A percentile compares a stretch with the other conserved stretches of the same genome.
These are phyloP conservation scores for Drosophila tripunctata DNA, from an alignment of 2,888 invertebrate genomes.

Conservation along the genomic window DNA sequence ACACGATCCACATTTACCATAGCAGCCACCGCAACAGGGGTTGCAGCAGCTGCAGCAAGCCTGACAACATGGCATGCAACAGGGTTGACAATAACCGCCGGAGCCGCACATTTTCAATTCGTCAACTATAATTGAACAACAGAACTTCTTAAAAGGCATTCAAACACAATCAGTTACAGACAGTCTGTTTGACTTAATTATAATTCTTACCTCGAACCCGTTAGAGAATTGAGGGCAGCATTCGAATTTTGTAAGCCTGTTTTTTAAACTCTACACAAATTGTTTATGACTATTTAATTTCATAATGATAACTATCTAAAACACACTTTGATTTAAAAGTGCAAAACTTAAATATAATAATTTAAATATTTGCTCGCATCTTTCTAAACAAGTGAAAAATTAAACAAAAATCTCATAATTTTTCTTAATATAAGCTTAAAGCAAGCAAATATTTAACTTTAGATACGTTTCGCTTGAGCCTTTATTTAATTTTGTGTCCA, in stretches of 20 bases:
- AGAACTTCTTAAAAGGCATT: not conserved
- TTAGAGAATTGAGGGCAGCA: conserved; percentile 55
- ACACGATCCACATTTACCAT: conserved; percentile 34
- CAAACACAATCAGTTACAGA: not conserved
- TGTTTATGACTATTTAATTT: not conserved
- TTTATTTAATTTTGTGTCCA: not conserved
- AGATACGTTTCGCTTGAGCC: not conserved
- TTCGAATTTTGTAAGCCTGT: conserved; percentile 31
- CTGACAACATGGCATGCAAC: conserved; percentile 39
- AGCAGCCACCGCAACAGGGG: conserved; percentile 40
- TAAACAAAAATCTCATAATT: no score
- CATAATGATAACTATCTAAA: not conserved
- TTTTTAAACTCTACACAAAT: not conserved
- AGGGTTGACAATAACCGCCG: conserved; percentile 31
- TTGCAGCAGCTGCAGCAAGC: conserved; percentile 26
- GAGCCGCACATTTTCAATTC: conserved; percentile 63
- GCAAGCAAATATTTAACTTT: no score
- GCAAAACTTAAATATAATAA: not conserved
- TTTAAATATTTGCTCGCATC: no score
- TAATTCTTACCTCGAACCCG: conserved; percentile 56
- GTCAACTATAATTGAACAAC: not conserved
- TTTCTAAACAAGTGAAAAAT: no score
- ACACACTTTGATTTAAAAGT: not conserved
- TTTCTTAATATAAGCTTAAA: no score
- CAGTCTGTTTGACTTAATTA: not conserved